phyloP scores from a whole-genome alignment of 2,888 invertebrate genomes.

The Scrobipalpa atriplicella region DNA sequence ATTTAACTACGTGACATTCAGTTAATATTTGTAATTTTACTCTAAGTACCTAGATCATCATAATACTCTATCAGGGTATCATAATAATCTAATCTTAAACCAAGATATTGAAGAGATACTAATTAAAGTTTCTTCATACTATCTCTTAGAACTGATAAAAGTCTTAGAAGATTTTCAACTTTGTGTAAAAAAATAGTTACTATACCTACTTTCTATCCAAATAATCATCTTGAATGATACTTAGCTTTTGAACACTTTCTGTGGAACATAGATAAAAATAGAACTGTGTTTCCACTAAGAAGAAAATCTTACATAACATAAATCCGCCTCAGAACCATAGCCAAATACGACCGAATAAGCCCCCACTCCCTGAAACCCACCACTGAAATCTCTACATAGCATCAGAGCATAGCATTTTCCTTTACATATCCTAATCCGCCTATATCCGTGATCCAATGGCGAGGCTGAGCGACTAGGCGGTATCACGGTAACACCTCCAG shows the following conservation, averaged over 20 bases:
- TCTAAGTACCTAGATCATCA: neutral
- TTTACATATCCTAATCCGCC: conserved; percentile 73
- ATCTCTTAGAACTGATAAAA: too few species aligned
- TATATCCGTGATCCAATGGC: conserved; percentile 76
- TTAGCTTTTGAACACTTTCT: too few species aligned
- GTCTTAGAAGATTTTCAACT: too few species aligned
- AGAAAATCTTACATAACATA: neutral
- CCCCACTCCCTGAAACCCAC: conserved; percentile 37
- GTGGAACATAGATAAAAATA: too few species aligned
- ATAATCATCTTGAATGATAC: too few species aligned
- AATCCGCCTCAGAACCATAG: too few species aligned
- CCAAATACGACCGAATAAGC: too few species aligned
- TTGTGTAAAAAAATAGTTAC: too few species aligned
- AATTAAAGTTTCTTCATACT: too few species aligned
- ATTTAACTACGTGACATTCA: neutral
- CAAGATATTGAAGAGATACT: neutral
- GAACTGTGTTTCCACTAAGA: neutral
- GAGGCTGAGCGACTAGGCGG: conserved; percentile 68
- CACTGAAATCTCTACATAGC: conserved; percentile 46
- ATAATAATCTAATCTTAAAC: too few species aligned
- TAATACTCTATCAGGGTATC: neutral
- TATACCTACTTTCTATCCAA: too few species aligned
- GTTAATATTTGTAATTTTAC: neutral
- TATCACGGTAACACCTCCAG: conserved; percentile 57
- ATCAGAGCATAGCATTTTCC: conserved; percentile 41